These are phyloP conservation scores for silkworm (Bombyx mori) DNA, from an alignment of 1,140 invertebrate species.

Conservation along the genomic window DNA sequence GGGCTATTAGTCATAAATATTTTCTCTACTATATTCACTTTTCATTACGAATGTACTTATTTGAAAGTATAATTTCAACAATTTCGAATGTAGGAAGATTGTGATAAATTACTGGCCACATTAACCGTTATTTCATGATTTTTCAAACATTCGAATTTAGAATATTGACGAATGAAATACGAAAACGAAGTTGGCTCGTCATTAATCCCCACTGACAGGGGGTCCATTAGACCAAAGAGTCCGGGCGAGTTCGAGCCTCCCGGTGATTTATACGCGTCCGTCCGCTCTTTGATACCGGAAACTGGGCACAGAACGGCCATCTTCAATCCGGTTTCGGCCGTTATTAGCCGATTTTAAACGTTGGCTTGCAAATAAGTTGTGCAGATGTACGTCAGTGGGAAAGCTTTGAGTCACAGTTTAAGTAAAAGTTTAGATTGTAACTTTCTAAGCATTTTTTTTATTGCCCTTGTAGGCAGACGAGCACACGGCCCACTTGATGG, in stretches of 20 bases:
- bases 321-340: constrained; percentile 5
- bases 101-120: too few species aligned
- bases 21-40: too few species aligned
- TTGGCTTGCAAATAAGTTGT: not conserved
- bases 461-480: too few species aligned
- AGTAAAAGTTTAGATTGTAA: too few species aligned
- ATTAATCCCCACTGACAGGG: constrained; percentile 8
- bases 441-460: too few species aligned
- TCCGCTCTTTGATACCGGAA: constrained; percentile 6
- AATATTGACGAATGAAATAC: constrained; percentile 6
- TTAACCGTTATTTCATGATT: too few species aligned
- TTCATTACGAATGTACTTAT: too few species aligned
- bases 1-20: too few species aligned
- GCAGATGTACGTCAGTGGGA: not conserved
- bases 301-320: constrained; percentile 1
- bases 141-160: not conserved
- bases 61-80: too few species aligned
- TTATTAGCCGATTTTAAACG: constrained; percentile 5
- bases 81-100: too few species aligned
- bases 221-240: not conserved
- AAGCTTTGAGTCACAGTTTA: too few species aligned
- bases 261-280: constrained; percentile 8
- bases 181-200: constrained; percentile 7
- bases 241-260: constrained; percentile 3
- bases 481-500: too few species aligned